Evolutionary conservation across 2,797 vertebrate genomes (phyloP).

Genomic region (Euphonia xanthogaster): DNA sequence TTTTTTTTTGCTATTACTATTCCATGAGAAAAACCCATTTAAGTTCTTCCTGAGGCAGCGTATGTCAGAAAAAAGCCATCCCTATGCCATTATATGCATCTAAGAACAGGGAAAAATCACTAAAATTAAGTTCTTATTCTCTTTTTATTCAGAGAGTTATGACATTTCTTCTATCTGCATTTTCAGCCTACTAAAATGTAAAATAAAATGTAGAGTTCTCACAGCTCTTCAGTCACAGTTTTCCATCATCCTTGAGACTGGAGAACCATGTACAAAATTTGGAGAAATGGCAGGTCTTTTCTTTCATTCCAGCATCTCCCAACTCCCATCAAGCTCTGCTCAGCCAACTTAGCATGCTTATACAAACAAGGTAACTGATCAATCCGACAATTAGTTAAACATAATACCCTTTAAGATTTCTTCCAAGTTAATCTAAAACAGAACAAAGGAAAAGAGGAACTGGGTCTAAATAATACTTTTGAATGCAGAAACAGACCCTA

Average conservation of each 20-base stretch:
- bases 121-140: slow-evolving; percentile 6
- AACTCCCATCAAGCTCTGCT: not conserved
- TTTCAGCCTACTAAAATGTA: not conserved
- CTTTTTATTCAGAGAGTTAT: not conserved
- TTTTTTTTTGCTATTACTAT: not conserved
- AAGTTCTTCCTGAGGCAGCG: not conserved
- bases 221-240: not conserved
- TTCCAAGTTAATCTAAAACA: not conserved
- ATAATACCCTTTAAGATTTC: not conserved
- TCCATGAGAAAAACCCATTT: not conserved
- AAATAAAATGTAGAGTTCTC: not conserved
- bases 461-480: not conserved
- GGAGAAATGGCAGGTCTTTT: not conserved
- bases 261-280: not conserved
- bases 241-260: not conserved
- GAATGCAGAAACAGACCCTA: not conserved
- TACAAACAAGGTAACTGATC: not conserved
- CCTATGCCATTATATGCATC: not conserved
- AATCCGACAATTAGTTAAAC: not conserved
- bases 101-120: not conserved
- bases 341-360: not conserved
- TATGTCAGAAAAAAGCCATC: not conserved
- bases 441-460: not conserved
- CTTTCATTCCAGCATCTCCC: not conserved
- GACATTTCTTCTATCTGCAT: not conserved